Evolutionary conservation across 2,888 invertebrate genomes (phyloP).

Genomic region (Drosophila rubida): DNA sequence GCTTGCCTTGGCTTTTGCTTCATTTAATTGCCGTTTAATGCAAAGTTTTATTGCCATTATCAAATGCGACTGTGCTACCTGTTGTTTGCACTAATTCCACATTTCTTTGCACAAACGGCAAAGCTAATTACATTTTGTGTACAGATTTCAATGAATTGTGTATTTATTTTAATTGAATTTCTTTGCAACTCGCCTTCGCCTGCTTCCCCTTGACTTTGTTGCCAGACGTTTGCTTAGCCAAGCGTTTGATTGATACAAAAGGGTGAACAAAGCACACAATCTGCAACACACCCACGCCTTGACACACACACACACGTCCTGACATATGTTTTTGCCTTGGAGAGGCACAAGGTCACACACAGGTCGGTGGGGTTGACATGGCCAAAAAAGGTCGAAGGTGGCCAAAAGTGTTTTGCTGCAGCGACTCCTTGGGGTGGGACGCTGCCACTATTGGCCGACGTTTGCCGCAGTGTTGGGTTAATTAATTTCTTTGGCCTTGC

Average conservation of each 20-base stretch:
- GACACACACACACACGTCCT: not conserved
- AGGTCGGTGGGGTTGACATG: conserved; percentile 17
- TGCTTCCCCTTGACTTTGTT: not conserved
- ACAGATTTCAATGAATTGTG: conserved; percentile 70
- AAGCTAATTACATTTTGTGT: conserved; percentile 55
- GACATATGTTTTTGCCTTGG: conserved; percentile 66
- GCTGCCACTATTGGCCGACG: not conserved
- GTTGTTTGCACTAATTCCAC: conserved; percentile 50
- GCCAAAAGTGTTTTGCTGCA: conserved; percentile 38
- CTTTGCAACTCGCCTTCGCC: conserved; percentile 27
- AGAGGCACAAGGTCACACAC: conserved; percentile 60
- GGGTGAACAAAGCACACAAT: conserved; percentile 20
- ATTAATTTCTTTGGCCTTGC: conserved; percentile 68
- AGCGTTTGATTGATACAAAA: conserved; percentile 66
- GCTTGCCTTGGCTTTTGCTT: conserved; percentile 7
- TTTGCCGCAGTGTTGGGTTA: conserved; percentile 57
- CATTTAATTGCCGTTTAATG: conserved; percentile 26
- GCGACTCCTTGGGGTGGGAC: conserved; percentile 44
- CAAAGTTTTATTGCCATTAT: conserved; percentile 26
- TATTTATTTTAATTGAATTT: conserved; percentile 74
- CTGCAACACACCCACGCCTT: conserved; percentile 15
- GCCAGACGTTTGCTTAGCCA: conserved; percentile 41
- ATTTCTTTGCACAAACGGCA: conserved; percentile 33
- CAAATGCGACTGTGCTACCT: conserved; percentile 14
- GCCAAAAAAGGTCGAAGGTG: conserved; percentile 67